Evolutionary conservation across 1,140 invertebrate species (phyloP).

Genomic region (Drosophila nigrodunni): DNA sequence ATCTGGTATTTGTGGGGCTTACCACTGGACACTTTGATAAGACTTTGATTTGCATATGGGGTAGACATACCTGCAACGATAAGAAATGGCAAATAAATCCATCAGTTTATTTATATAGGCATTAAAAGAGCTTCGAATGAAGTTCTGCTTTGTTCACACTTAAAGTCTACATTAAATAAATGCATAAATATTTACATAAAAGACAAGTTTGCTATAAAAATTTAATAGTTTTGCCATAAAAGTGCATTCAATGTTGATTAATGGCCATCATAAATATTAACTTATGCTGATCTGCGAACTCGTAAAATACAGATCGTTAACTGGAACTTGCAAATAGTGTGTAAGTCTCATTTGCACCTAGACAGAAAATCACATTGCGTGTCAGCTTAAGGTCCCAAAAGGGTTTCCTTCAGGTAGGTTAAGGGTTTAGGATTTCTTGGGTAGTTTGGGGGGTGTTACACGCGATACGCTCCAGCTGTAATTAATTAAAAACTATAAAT

Average conservation of each 20-base stretch:
- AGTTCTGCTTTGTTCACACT: neutral
- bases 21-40: conserved; percentile 53
- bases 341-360: conserved; percentile 36
- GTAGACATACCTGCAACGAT: conserved; percentile 42
- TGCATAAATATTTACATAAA: neutral
- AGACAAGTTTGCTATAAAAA: conserved; percentile 4
- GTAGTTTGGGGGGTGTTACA: conserved; percentile 8
- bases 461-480: conserved; percentile 40
- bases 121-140: neutral
- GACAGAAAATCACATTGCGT: conserved; percentile 31
- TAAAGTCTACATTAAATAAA: neutral
- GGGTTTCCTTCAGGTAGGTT: neutral
- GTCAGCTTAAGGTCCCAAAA: neutral
- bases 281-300: neutral
- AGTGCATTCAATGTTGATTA: conserved; percentile 20
- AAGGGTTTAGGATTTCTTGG: conserved; percentile 13
- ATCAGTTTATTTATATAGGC: conserved; percentile 24
- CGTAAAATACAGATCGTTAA: conserved; percentile 34
- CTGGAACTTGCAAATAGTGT: conserved; percentile 27
- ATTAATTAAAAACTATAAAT: conserved; percentile 46
- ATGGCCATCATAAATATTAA: conserved; percentile 8
- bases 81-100: conserved; percentile 35
- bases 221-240: conserved; percentile 14
- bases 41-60: conserved; percentile 30
- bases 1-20: conserved; percentile 38